Percentiles rank a stretch among this genome's conserved stretches.
phyloP scores from a whole-genome alignment of 2,888 invertebrate species.

The Ormyrus thymus region DNA sequence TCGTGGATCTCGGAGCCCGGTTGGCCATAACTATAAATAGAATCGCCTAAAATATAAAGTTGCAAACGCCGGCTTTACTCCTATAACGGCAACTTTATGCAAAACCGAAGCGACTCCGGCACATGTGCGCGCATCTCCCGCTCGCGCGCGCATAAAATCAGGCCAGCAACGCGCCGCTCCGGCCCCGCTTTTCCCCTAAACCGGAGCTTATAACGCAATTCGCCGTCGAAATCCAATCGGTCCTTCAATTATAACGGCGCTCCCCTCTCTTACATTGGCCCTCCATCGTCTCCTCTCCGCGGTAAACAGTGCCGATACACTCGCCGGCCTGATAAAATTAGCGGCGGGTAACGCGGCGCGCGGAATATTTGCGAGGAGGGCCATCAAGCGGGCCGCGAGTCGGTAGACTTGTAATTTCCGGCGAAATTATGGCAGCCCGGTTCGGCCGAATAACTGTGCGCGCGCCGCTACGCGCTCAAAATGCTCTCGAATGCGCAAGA shows the following conservation, averaged over 20 bases:
- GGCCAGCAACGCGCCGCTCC: too few species aligned
- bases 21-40: too few species aligned
- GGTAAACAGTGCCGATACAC: not conserved
- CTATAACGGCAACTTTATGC: too few species aligned
- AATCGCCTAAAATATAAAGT: too few species aligned
- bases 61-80: too few species aligned
- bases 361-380: slow-evolving; percentile 14
- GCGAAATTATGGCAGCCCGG: slow-evolving; percentile 20
- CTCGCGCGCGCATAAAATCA: too few species aligned
- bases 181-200: slow-evolving; percentile 7
- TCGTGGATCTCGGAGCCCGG: too few species aligned
- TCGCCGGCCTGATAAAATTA: slow-evolving; percentile 49
- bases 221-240: slow-evolving; percentile 24
- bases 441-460: too few species aligned
- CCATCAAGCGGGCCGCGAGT: not conserved
- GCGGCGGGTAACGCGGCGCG: not conserved
- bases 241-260: slow-evolving; percentile 7
- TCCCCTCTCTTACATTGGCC: not conserved
- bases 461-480: not conserved
- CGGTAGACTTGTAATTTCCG: slow-evolving; percentile 23
- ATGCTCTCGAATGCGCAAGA: not conserved
- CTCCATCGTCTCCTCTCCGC: not conserved
- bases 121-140: too few species aligned
- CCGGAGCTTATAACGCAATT: slow-evolving; percentile 31
- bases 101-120: too few species aligned